Percentiles rank a stretch among this genome's conserved stretches.
These are phyloP conservation scores for Brachionus sp. DNA, from an alignment of 1,140 invertebrate species.

Conservation along the genomic window DNA sequence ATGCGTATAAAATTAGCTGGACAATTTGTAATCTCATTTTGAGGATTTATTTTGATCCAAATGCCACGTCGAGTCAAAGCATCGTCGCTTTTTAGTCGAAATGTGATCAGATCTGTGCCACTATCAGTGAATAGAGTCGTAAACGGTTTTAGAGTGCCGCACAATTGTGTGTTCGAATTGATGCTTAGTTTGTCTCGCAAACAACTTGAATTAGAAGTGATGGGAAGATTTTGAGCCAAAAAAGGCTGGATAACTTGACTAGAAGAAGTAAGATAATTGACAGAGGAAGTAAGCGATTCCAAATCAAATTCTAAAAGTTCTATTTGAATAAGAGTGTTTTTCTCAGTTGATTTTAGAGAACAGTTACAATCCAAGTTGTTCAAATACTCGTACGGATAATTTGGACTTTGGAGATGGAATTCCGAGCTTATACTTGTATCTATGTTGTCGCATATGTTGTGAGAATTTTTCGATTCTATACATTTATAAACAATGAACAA, in stretches of 20 bases:
- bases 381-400: slow-evolving; percentile 36
- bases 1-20: neutral
- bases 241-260: neutral
- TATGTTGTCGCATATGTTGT: neutral
- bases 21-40: neutral
- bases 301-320: slow-evolving; percentile 20
- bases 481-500: slow-evolving; percentile 23
- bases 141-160: neutral
- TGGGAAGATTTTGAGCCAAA: neutral
- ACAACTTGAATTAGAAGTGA: neutral
- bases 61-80: neutral
- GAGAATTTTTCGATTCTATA: neutral
- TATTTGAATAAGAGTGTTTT: neutral
- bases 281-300: neutral
- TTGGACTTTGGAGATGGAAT: neutral
- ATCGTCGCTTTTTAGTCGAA: neutral
- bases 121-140: neutral
- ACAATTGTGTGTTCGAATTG: neutral
- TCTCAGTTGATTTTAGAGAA: neutral
- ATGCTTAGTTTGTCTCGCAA: neutral
- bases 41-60: neutral
- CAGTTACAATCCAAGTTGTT: slow-evolving; percentile 39
- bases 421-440: neutral
- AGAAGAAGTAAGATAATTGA: neutral
- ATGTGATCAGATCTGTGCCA: neutral